Percentiles rank a stretch among this genome's conserved stretches.
Conservation (phyloP, 2,888 invertebrate species). For the Apodemia zela region DNA sequence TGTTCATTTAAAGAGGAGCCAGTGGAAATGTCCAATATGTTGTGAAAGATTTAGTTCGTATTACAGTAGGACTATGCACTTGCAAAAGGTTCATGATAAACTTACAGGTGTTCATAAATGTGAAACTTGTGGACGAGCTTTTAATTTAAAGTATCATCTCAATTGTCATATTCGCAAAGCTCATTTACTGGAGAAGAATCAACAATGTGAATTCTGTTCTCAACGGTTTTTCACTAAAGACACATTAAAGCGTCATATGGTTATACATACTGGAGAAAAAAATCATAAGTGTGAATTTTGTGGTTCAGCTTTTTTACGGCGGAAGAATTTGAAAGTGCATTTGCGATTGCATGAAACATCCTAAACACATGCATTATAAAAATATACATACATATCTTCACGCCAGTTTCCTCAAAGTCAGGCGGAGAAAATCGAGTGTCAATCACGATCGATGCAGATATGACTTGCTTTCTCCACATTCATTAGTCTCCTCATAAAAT, state of each 20-base stretch:
- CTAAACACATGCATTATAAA: conserved; percentile 32
- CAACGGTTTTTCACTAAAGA: conserved; percentile 78
- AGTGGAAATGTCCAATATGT: conserved; percentile 65
- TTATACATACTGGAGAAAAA: conserved; percentile 78
- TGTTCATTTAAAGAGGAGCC: conserved; percentile 65
- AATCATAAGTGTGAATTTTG: conserved; percentile 78
- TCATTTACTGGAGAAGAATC: conserved; percentile 71
- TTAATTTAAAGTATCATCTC: conserved; percentile 66
- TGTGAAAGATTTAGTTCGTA: conserved; percentile 71
- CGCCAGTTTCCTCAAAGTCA: no score
- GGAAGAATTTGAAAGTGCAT: conserved; percentile 70
- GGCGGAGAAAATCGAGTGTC: no score
- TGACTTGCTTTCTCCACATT: no score
- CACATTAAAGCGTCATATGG: conserved; percentile 77
- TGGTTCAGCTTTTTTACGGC: conserved; percentile 67
- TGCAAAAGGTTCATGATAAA: conserved; percentile 70
- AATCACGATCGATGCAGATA: no score
- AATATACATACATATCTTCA: not conserved
- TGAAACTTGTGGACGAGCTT: conserved; percentile 64
- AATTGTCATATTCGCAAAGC: conserved; percentile 68
- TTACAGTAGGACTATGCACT: conserved; percentile 67
- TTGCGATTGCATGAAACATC: conserved; percentile 60
- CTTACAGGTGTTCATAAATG: conserved; percentile 69
- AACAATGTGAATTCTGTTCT: conserved; percentile 74
- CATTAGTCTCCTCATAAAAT: no score